Evolutionary conservation across 2,797 vertebrate species (phyloP).

Genomic region (Ibycter americanus): DNA sequence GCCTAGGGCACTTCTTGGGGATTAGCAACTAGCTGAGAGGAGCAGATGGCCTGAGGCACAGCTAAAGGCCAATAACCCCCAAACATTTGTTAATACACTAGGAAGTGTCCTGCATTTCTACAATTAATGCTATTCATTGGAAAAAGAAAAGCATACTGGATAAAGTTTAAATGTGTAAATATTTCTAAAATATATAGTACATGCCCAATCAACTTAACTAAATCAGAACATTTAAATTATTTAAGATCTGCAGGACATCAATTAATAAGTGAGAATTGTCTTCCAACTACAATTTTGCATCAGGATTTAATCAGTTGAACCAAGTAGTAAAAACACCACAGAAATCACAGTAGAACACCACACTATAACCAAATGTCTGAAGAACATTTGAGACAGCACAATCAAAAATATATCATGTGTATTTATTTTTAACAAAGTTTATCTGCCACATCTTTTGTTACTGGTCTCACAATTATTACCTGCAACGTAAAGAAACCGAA

Average conservation of each 20-base stretch:
- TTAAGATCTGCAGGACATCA: background rate
- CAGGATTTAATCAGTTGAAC: background rate
- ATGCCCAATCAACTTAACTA: background rate
- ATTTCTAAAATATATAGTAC: background rate
- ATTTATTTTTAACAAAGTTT: background rate
- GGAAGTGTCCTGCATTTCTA: background rate
- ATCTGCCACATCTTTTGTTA: background rate
- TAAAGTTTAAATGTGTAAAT: background rate
- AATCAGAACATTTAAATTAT: background rate
- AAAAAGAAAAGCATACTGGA: background rate
- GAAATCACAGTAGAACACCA: background rate
- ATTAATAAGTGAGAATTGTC: background rate
- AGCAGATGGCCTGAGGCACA: slow-evolving; percentile 45
- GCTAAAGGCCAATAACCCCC: slow-evolving; percentile 47
- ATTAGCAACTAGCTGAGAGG: slow-evolving; percentile 12
- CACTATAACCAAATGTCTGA: background rate
- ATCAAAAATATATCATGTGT: background rate
- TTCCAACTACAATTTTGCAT: background rate
- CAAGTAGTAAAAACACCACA: background rate
- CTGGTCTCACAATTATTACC: background rate
- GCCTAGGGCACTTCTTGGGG: slow-evolving; percentile 22
- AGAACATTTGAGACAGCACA: background rate
- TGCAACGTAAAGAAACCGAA: background rate
- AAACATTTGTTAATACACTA: slow-evolving; percentile 9
- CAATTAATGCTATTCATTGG: background rate